Percentiles rank a stretch among this genome's conserved stretches.
Conservation (phyloP, 2,888 invertebrate species). For the Ormyrus thymus region DNA sequence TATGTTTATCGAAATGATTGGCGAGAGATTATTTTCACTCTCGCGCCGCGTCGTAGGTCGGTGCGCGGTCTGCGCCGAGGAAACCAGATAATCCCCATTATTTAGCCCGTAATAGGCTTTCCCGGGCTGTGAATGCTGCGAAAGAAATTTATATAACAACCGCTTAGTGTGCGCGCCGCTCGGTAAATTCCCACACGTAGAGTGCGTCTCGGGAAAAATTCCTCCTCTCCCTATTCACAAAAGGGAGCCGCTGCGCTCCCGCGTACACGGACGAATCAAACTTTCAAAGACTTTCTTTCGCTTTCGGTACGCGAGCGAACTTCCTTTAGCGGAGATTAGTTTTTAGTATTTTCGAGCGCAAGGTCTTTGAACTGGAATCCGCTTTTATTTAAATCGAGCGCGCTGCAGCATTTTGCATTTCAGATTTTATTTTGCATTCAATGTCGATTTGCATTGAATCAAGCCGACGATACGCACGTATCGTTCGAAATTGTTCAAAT, state of each 20-base stretch:
- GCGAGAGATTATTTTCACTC: too few relatives aligned
- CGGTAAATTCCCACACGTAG: constrained; percentile 42
- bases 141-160: constrained; percentile 57
- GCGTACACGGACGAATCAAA: neutral
- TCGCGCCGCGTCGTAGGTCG: too few relatives aligned
- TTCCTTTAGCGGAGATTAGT: too few relatives aligned
- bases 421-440: constrained; percentile 50
- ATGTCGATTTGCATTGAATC: constrained; percentile 54
- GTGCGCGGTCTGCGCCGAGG: constrained; percentile 22
- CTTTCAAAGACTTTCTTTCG: constrained; percentile 26
- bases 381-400: constrained; percentile 42
- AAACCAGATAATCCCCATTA: constrained; percentile 31
- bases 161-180: neutral
- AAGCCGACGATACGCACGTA: constrained; percentile 9
- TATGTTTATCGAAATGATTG: constrained; percentile 26
- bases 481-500: constrained; percentile 17
- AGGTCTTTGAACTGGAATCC: constrained; percentile 45
- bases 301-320: too few relatives aligned
- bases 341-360: neutral
- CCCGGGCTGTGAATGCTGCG: constrained; percentile 51
- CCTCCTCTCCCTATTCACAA: constrained; percentile 8
- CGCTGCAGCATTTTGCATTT: constrained; percentile 32
- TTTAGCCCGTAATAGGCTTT: constrained; percentile 38
- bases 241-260: neutral
- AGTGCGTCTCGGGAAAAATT: constrained; percentile 26